Base-by-base conservation (phyloP, 2,113 vertebrate genomes). In the Ginglymostoma cirratum region DNA sequence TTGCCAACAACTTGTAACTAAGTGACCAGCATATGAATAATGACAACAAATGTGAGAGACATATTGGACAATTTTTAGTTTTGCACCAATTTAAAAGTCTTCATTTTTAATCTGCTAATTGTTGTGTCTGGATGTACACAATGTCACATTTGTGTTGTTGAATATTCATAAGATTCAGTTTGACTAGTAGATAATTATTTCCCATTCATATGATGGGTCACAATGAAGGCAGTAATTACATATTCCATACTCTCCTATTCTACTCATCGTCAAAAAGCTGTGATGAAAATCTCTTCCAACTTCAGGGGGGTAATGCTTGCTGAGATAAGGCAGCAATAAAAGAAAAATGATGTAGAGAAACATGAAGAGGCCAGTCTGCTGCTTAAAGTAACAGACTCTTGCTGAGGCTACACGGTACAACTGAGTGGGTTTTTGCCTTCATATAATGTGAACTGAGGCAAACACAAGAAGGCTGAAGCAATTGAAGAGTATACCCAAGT, bases 201-300 rank as follows among this genome's bases (percentile, higher is more conserved):
- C 96, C 97, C 97, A 97, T 97, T 97, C 97, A 98, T 98, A 97
- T 96, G 92, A 96, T 96, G 96, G 97, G 97, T 97, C 98, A 97
- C 97, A 97, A 96, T 97, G 97, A 97, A 97, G 97, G 97, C 96
- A 97, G 97, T 97, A 97, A 98, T 97, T 98, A 97, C 96, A 94
- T 90, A 96, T 94, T 97, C 97, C 97, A 97, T 96, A 96, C 96
- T 96, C 96, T 96, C 96, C 97, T 97, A 89, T 97, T 97, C 97
- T 96, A 96, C 96, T 70, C 38, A 70, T 69, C 38, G 45, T 94
- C 90, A 94, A 94, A 90, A 94, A 69, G 93, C 93, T 94, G 45
- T 94, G 38, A 94, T 94, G 45, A 42, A 92, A 69, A 93, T 70
- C 67, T 70, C 93, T 70, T 94, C 42, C 93, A 70, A 48, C n/a